Evolutionary conservation across 2,888 invertebrate species (phyloP), one percentile per base, ranked within the genome.

Genomic region (Cheilosia variabilis): DNA sequence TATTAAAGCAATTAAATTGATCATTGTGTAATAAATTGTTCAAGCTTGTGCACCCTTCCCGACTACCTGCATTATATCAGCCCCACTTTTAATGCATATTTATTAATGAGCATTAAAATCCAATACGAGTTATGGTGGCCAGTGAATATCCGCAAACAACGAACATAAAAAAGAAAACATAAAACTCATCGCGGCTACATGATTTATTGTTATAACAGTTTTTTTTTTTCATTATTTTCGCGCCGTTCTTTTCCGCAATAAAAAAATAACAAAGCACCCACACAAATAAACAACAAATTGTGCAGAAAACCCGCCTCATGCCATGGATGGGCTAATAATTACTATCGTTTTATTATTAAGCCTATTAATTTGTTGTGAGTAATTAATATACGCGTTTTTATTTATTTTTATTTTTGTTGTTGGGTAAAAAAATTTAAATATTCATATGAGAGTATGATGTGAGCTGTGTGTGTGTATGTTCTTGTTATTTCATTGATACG

Each of bases 311-410:
- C 47, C 72, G 60, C 55, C 58, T 57, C 62, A 19, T 22, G 34
- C 13, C 58, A 71, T 41, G 79, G 55, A 71, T 55, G 62, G 55
- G 62, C 80, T 72, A 79, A 84, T 80, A 80, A 81, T 68, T 76
- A 86, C 68, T 76, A 86, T 86, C 80, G 81, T 81, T 86, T 84
- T 86, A 80, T 86, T 80, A 86, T 80, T 80, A 80, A 86, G 86
- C 68, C 76, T 80, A 86, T 86, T 86, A 86, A 86, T 86, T 86
- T 77, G 76, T 76, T 80, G 76, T 72, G 77, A 81, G 86, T 86
- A 86, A 86, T 86, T 86, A 86, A 86, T 86, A 72, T 45, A 55
- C 68, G 52, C 72, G n/a, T 22, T 60, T 60, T 43, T 27, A 6
- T 27, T 41, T 37, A 1, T 27, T 27, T 27, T 6, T 1, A 6